Evolutionary conservation across 2,113 vertebrate genomes (phyloP).

Genomic region (Pseudorhombus dupliciocellatus): DNA sequence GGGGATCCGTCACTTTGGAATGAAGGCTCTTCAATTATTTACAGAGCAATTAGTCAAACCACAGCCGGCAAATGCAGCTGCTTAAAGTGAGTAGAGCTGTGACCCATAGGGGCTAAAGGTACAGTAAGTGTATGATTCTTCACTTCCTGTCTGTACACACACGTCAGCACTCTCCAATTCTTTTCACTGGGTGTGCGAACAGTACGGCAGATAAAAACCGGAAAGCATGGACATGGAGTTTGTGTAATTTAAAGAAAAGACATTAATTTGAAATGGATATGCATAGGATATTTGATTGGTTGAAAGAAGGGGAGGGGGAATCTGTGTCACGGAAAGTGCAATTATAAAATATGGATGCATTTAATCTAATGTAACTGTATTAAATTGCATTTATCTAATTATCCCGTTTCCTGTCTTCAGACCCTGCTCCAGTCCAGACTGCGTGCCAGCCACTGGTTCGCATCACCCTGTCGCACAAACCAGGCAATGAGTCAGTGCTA

Average conservation of each 20-base stretch:
- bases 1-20: constrained; percentile 18
- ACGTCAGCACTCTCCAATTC: neutral
- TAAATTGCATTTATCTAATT: constrained; percentile 10
- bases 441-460: constrained; percentile 32
- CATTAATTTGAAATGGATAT: no score
- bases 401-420: neutral
- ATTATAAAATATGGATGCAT: neutral
- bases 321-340: neutral
- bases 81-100: constrained; percentile 1
- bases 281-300: no score
- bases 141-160: neutral
- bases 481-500: constrained; percentile 56
- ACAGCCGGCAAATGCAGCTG: constrained; percentile 3
- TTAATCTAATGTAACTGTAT: neutral
- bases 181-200: neutral
- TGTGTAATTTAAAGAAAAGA: no score
- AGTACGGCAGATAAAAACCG: neutral
- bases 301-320: neutral
- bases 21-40: constrained; percentile 36
- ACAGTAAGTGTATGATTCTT: neutral
- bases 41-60: constrained; percentile 43
- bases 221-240: neutral
- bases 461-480: constrained; percentile 49
- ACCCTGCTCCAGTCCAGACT: constrained; percentile 8
- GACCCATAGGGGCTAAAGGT: neutral